Conservation (phyloP, 2,888 invertebrate genomes). For the Thecophora atra region DNA sequence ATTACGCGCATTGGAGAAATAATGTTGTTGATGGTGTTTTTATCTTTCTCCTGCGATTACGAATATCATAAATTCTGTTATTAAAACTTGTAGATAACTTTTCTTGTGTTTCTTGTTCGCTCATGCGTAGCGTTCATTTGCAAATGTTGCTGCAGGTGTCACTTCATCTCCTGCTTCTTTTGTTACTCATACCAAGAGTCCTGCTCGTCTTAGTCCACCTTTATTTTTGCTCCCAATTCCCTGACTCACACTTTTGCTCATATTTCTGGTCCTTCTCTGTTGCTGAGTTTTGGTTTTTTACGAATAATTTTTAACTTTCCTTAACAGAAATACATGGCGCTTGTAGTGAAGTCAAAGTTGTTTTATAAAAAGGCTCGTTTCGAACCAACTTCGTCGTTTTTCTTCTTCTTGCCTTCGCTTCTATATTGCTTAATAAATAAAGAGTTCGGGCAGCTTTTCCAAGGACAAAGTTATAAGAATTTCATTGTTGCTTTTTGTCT, state of each 20-base stretch:
- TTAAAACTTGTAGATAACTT: constrained; percentile 34
- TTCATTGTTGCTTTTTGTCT: constrained; percentile 2
- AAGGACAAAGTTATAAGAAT: constrained; percentile 19
- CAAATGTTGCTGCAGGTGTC: background rate
- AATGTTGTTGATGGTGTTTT: background rate
- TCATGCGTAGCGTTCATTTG: too few species aligned
- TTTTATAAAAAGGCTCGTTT: background rate
- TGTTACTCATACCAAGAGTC: too few species aligned
- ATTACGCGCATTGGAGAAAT: background rate
- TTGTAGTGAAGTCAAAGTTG: constrained; percentile 19
- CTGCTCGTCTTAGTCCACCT: background rate
- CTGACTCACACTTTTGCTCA: too few species aligned
- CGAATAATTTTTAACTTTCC: constrained; percentile 12
- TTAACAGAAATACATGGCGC: constrained; percentile 18
- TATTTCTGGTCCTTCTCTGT: background rate
- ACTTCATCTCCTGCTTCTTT: background rate
- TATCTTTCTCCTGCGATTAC: background rate
- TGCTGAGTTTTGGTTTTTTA: background rate
- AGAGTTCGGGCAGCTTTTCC: background rate
- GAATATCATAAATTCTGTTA: constrained; percentile 36
- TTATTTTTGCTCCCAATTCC: background rate
- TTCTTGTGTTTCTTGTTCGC: background rate
- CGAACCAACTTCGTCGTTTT: background rate
- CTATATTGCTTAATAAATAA: too few species aligned
- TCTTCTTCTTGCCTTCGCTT: background rate